A percentile compares a stretch with the other conserved stretches of the same genome.
phyloP scores from a whole-genome alignment of 2,113 vertebrate genomes.

The Machaerirhynchus nigripectus region DNA sequence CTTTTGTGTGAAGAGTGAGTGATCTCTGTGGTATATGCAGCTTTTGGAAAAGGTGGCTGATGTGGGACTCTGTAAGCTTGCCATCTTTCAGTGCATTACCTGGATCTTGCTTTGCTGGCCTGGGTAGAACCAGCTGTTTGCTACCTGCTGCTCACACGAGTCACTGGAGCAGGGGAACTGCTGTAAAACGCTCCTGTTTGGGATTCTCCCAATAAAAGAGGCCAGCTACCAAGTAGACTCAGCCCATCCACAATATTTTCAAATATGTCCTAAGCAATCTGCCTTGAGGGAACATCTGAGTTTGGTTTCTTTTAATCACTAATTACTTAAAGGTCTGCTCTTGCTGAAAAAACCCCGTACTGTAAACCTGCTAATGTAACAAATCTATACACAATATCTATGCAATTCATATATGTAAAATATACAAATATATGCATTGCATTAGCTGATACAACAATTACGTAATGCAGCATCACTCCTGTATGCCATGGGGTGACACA shows the following conservation, averaged over 20 bases:
- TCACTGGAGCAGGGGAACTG: neutral
- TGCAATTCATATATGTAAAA: neutral
- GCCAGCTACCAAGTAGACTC: neutral
- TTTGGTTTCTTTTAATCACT: neutral
- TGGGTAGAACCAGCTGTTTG: neutral
- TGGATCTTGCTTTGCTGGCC: neutral
- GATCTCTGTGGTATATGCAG: neutral
- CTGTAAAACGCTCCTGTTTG: rapidly evolving
- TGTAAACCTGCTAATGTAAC: neutral
- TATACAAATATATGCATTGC: neutral
- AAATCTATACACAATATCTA: neutral
- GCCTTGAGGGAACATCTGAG: neutral
- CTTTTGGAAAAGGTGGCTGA: neutral
- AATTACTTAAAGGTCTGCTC: neutral
- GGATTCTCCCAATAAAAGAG: neutral
- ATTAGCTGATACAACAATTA: neutral
- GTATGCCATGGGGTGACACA: neutral
- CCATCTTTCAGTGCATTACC: neutral
- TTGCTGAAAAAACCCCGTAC: neutral
- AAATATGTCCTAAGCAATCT: neutral
- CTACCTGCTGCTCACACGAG: neutral
- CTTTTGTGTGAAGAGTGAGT: neutral
- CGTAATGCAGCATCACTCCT: neutral
- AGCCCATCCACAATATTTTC: neutral
- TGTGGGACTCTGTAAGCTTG: neutral